phyloP scores from a whole-genome alignment of 2,888 invertebrate species.

The Lysandra bellargus region DNA sequence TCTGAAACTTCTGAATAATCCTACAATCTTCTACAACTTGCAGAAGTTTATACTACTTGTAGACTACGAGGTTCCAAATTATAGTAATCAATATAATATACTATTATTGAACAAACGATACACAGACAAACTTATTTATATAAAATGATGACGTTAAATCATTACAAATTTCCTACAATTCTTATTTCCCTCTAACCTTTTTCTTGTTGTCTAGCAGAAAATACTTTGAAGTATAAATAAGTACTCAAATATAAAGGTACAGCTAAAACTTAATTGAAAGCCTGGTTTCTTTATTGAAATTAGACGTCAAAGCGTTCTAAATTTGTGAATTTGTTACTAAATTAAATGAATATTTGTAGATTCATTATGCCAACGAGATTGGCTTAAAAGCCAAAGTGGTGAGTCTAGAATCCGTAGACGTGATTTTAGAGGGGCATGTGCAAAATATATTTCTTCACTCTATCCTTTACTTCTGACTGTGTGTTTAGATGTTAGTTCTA shows the following conservation, averaged over 20 bases:
- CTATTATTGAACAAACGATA: background rate
- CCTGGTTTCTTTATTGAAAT: background rate
- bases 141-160: background rate
- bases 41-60: background rate
- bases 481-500: slow-evolving; percentile 42
- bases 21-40: background rate
- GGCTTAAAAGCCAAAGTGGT: slow-evolving; percentile 78
- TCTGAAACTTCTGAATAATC: background rate
- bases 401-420: slow-evolving; percentile 76
- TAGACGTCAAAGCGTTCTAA: background rate
- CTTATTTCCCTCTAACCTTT: background rate
- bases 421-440: slow-evolving; percentile 70
- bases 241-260: background rate
- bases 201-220: background rate
- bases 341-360: slow-evolving; percentile 68
- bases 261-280: background rate
- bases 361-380: slow-evolving; percentile 79
- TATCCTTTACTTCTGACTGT: slow-evolving; percentile 42
- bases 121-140: background rate
- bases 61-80: background rate
- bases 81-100: background rate
- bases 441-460: slow-evolving; percentile 52
- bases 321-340: slow-evolving; percentile 30
- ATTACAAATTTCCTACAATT: background rate
- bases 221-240: background rate